Base-by-base conservation (phyloP, 2,888 invertebrate genomes). In the Stenurella melanura region DNA sequence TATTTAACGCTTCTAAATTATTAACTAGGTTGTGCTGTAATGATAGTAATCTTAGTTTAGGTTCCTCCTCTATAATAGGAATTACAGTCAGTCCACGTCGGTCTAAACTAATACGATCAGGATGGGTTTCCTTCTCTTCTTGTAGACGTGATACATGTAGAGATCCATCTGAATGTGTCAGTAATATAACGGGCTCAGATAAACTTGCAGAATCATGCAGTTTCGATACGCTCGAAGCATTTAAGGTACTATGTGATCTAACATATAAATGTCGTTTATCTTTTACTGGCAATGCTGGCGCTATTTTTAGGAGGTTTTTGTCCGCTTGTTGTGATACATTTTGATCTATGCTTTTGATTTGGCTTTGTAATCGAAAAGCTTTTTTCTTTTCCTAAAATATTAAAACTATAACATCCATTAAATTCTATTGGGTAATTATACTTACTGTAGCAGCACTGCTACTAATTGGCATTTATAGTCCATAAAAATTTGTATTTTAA, bases 11-110 rank as follows among this genome's bases (percentile, higher is more conserved):
- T 78, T 95, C 93, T 81, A 96, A 92, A 85, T 93, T 93, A 79
- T 92, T 94, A 78, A 98, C 94, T 85, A 96, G 92, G 91, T 98
- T 98, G 90, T 98, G 97, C 88, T 98, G 98, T 78, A 98, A 92
- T 63, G 98, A 98, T 81, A 98, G 90, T 78, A 98, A 91, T 73
- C 97, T 92, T 75, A 97, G 91, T 81, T 94, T 83, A 70, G 82
- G 79, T 87, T 96, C 97, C 71, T 95, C 95, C 79, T 96, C 94
- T 84, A 97, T 93, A 78, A 94, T 91, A 0, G 97, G 97, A 85
- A 97, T 94, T 26, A 93, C 92, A n/a, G 95, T 95, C 73, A 97
- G 90, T 38, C 97, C 96, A 74, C 95, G 91, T 85, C 96, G 92
- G 89, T 98, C 97, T 74, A 97, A 92, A 86, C 96, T 96, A 85